Evolutionary conservation across 1,140 invertebrate species (phyloP), one percentile per base, ranked within the genome.

Genomic region (Brachionus rotundiformis): DNA sequence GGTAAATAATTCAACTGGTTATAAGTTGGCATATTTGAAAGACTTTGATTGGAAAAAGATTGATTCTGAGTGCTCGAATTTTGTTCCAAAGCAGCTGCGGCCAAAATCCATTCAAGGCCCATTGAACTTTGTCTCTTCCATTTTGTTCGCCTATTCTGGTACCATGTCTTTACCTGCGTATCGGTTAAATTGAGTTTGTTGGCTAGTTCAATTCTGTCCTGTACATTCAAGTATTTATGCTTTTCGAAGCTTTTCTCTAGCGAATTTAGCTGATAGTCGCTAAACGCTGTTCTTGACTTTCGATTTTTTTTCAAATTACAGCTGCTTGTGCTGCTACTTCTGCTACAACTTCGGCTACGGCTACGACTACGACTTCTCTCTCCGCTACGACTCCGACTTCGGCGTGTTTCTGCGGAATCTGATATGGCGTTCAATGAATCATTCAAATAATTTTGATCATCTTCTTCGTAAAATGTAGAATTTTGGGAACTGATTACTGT

Each of bases 131-230:
- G 77, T 68, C 77, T 10, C 39, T 81, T 81, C 77, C 77, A 81
- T 81, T 81, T 81, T 16, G 77, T 81, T 89, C 96, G 92, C 91
- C 96, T 91, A 88, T 98, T 98, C 89, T 98, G 96, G 88, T 98
- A 98, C 96, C 96, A 98, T 81, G 96, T 98, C 88, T 98, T 98
- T 84, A 98, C 96, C 91, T 99, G 97, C 13, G 96, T 98, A 87
- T 99, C 97, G 6, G 94, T 96, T 29, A 99, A 90, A 82, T 94
- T 94, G 44, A 99, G 90, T 88, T 96, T 95, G 33, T 94, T 93
- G 0, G 97, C 97, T 82, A 99, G 89, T 89, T 98, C 96, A 94
- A 98, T 97, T 81, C 97, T 90, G 87, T 99, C 97, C 86, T 98
- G 96, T 5, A 99, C 97, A 85, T 94, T 96, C 31, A 99, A 91